Evolutionary conservation across 2,113 vertebrate species (phyloP).

Genomic region (Upupa epops): DNA sequence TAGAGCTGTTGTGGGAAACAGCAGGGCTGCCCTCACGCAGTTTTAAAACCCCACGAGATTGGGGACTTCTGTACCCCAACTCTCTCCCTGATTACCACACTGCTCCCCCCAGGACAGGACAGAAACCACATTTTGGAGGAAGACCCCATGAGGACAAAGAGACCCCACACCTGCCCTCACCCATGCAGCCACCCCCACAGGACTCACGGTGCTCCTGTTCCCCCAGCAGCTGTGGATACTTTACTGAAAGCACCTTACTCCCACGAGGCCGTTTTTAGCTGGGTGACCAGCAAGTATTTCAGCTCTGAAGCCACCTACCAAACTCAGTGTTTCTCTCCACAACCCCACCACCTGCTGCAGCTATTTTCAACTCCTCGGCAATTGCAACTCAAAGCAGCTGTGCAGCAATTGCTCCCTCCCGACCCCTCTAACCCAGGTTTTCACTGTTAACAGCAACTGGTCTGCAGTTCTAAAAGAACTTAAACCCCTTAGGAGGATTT

Average conservation of each 20-base stretch:
- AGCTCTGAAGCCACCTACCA: background rate
- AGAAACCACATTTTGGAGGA: background rate
- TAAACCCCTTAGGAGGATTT: accelerated
- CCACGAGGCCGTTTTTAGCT: background rate
- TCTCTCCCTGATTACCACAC: background rate
- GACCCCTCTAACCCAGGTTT: background rate
- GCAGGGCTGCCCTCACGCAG: background rate
- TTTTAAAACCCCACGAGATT: background rate
- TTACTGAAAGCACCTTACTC: background rate
- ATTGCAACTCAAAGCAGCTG: background rate
- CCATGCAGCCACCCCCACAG: background rate
- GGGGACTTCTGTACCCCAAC: too few relatives aligned
- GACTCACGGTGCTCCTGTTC: too few relatives aligned
- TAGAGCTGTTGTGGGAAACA: accelerated
- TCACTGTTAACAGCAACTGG: background rate
- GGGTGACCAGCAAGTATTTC: background rate
- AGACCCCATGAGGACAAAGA: background rate
- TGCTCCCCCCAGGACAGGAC: accelerated
- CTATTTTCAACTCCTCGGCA: background rate
- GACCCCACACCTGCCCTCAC: accelerated
- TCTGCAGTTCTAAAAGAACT: background rate
- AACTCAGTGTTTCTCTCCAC: background rate
- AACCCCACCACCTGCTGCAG: background rate
- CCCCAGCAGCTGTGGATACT: background rate
- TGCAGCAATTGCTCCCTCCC: background rate